These are phyloP conservation scores for Pteria penguin DNA, from an alignment of 2,888 invertebrate genomes.

Conservation along the genomic window DNA sequence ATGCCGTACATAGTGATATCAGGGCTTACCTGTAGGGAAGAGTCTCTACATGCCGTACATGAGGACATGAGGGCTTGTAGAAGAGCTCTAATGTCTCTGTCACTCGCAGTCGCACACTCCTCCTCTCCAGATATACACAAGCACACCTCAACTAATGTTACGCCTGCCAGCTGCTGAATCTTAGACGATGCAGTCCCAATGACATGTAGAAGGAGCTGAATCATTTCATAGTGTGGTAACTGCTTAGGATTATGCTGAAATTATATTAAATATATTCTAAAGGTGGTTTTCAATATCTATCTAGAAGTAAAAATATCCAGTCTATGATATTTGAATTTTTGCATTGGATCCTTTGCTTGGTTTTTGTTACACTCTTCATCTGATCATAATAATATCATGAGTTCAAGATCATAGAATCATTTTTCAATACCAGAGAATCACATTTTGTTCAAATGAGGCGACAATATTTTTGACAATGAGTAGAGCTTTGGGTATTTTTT, in stretches of 20 bases:
- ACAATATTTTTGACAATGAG: too few relatives aligned
- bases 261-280: too few relatives aligned
- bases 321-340: too few relatives aligned
- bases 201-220: slow-evolving; percentile 87
- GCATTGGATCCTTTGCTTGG: too few relatives aligned
- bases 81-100: slow-evolving; percentile 88
- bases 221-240: slow-evolving; percentile 88
- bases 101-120: slow-evolving; percentile 84
- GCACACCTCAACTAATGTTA: slow-evolving; percentile 90
- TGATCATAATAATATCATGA: too few relatives aligned
- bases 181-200: slow-evolving; percentile 65
- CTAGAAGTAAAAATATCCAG: too few relatives aligned
- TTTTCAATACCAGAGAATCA: too few relatives aligned
- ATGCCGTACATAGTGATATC: slow-evolving; percentile 86
- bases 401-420: too few relatives aligned
- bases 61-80: slow-evolving; percentile 89
- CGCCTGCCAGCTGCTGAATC: slow-evolving; percentile 87
- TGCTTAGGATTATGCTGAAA: slow-evolving; percentile 86
- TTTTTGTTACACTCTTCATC: too few relatives aligned
- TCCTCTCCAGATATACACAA: slow-evolving; percentile 86
- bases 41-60: slow-evolving; percentile 87
- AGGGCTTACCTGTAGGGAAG: slow-evolving; percentile 87
- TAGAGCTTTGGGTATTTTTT: too few relatives aligned
- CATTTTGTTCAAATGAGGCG: too few relatives aligned
- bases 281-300: too few relatives aligned